Percentiles rank a stretch among this genome's conserved stretches.
Conservation (phyloP, 2,888 invertebrate genomes). For the Phragmatobia fuliginosa region DNA sequence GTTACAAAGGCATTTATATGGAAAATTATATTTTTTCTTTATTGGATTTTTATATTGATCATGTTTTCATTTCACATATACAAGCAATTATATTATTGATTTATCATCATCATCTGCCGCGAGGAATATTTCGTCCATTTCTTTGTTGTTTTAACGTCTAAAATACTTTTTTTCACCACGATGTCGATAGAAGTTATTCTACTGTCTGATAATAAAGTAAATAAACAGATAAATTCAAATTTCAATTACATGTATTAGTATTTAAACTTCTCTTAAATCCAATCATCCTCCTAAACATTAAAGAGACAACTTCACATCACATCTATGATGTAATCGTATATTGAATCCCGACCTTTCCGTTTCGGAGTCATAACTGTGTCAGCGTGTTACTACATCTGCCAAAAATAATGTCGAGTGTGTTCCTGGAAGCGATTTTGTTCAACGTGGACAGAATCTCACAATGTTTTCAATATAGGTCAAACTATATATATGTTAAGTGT, state of each 20-base stretch:
- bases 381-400: conserved; percentile 51
- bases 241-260: too few relatives aligned
- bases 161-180: neutral
- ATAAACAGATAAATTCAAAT: neutral
- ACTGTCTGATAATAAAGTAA: neutral
- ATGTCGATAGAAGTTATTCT: neutral
- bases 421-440: conserved; percentile 43
- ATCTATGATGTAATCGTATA: conserved; percentile 18
- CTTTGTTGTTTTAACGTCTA: neutral
- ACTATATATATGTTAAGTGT: conserved; percentile 7
- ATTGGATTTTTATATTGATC: too few relatives aligned
- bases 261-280: neutral
- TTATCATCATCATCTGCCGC: neutral
- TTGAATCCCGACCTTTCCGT: conserved; percentile 41
- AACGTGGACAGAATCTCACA: conserved; percentile 20
- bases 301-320: neutral
- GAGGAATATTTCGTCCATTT: neutral
- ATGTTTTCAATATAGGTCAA: conserved; percentile 21
- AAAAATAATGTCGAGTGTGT: conserved; percentile 47
- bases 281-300: neutral
- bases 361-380: conserved; percentile 46
- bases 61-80: too few relatives aligned
- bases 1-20: too few relatives aligned
- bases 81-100: neutral
- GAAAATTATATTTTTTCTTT: too few relatives aligned